Evolutionary conservation across 2,797 vertebrate genomes (phyloP).

Genomic region (Gymnoscopelus microlampas): DNA sequence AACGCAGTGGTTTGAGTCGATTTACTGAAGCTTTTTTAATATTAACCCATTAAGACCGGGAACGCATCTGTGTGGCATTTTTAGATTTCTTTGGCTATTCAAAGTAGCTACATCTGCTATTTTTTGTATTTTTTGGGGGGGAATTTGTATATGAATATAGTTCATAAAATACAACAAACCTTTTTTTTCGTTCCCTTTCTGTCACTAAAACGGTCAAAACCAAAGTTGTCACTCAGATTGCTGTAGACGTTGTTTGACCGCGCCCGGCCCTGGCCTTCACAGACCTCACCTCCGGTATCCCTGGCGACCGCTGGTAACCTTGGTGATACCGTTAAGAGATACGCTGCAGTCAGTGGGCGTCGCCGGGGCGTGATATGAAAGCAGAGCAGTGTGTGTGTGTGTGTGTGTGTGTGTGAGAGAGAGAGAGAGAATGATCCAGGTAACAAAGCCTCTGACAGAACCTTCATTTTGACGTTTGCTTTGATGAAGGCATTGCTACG

Average conservation of each 20-base stretch:
- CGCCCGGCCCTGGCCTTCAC: slow-evolving; percentile 68
- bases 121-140: too few relatives aligned
- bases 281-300: slow-evolving; percentile 69
- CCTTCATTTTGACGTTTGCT: slow-evolving; percentile 76
- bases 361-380: slow-evolving; percentile 81
- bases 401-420: slow-evolving; percentile 39
- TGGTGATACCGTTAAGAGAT: slow-evolving; percentile 78
- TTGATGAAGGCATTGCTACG: slow-evolving; percentile 73
- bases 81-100: too few relatives aligned
- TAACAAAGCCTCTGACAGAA: slow-evolving; percentile 58
- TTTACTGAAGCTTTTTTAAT: background rate
- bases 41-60: too few relatives aligned
- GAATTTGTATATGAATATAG: slow-evolving; percentile 33
- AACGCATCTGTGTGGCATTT: too few relatives aligned
- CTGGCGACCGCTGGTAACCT: slow-evolving; percentile 79
- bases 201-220: too few relatives aligned
- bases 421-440: slow-evolving; percentile 50
- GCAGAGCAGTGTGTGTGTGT: slow-evolving; percentile 61
- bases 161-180: too few relatives aligned
- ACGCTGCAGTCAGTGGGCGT: slow-evolving; percentile 78
- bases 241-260: slow-evolving; percentile 53
- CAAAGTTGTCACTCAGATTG: too few relatives aligned
- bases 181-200: too few relatives aligned
- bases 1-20: too few relatives aligned
- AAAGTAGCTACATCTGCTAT: too few relatives aligned